These are phyloP conservation scores for Umimayanthus kanabou DNA, from an alignment of 92 coral and sea anemone species.

Conservation along the genomic window DNA sequence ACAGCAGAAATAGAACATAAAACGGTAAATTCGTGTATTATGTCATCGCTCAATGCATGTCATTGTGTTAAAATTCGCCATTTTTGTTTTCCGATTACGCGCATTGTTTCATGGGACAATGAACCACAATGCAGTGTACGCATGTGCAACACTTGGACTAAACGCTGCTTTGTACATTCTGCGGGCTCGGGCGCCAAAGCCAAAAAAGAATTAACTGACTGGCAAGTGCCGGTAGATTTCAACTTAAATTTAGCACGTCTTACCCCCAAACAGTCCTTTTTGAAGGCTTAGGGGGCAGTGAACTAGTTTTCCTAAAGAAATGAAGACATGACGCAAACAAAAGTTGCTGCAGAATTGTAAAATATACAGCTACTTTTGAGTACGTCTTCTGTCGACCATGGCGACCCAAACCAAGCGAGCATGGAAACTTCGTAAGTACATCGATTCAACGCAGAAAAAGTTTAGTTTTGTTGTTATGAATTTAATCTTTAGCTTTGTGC, in stretches of 20 bases:
- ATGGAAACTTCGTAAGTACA: conserved; percentile 90
- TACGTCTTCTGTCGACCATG: conserved; percentile 50
- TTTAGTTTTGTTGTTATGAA: conserved; percentile 5
- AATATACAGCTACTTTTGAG: background rate
- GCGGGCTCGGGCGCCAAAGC: conserved; percentile 47
- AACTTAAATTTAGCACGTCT: background rate
- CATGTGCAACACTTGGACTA: conserved; percentile 1
- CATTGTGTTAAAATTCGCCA: background rate
- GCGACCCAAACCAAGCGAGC: conserved; percentile 79
- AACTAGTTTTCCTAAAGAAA: conserved; percentile 3
- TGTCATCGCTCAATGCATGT: background rate
- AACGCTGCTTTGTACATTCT: conserved; percentile 8
- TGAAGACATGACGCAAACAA: conserved; percentile 28
- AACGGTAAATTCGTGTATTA: background rate
- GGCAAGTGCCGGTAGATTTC: conserved; percentile 3
- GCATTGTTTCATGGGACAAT: background rate
- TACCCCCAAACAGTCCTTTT: conserved; percentile 11
- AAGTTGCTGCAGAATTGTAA: background rate
- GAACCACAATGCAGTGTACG: background rate
- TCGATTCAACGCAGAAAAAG: background rate
- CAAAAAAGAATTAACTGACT: conserved; percentile 20
- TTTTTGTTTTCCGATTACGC: background rate
- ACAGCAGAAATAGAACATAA: background rate
- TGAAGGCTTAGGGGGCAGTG: conserved; percentile 18
- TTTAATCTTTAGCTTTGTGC: background rate